These are phyloP conservation scores for Protophormia terraenovae DNA, from an alignment of 2,888 invertebrate genomes.

Conservation along the genomic window DNA sequence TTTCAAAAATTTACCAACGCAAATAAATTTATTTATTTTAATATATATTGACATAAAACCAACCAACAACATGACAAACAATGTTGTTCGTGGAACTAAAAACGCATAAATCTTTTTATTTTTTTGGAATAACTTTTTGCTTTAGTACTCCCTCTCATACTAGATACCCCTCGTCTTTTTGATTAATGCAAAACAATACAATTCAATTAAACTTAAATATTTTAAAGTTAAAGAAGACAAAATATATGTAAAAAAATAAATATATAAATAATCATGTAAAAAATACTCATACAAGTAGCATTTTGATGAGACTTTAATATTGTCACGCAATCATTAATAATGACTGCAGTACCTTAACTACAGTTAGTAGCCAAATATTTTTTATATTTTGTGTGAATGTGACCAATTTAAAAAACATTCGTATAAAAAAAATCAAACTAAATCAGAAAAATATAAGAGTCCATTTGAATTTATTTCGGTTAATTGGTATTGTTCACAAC, in stretches of 20 bases:
- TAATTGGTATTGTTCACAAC: constrained; percentile 65
- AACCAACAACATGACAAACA: not conserved
- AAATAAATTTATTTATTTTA: not conserved
- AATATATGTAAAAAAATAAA: not conserved
- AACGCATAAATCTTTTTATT: not conserved
- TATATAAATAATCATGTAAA: constrained; percentile 5
- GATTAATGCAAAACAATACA: not conserved
- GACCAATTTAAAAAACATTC: constrained; percentile 27
- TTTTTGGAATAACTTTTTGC: not conserved
- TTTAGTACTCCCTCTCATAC: not conserved
- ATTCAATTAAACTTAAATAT: not conserved
- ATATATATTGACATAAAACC: not conserved
- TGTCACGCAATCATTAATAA: constrained; percentile 62
- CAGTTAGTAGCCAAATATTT: not conserved
- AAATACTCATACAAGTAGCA: constrained; percentile 30
- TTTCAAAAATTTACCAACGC: not conserved
- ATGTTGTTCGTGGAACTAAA: not conserved
- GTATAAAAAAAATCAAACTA: not conserved
- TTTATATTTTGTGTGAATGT: constrained; percentile 7
- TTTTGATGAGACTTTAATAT: constrained; percentile 59
- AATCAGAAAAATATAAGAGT: constrained; percentile 19
- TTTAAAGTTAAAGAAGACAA: not conserved
- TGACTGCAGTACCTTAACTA: not conserved
- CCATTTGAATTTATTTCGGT: constrained; percentile 50
- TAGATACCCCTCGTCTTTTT: no score